Evolutionary conservation across 1,140 invertebrate genomes (phyloP).

Genomic region (Solenopsis invicta): DNA sequence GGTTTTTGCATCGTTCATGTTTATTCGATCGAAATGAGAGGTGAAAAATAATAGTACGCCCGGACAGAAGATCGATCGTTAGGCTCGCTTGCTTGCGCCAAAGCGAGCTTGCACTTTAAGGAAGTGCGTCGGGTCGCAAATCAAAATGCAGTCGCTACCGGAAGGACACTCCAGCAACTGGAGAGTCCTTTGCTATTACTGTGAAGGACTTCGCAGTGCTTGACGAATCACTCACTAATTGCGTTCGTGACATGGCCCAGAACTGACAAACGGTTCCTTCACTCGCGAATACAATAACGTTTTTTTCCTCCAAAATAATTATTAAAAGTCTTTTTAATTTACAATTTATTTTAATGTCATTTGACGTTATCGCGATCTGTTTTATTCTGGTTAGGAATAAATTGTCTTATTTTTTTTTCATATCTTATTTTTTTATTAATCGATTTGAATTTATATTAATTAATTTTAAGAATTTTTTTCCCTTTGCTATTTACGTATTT

Average conservation of each 20-base stretch:
- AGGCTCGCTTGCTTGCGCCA: conserved; percentile 67
- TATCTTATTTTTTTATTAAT: too few relatives aligned
- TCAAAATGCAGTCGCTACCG: conserved; percentile 85
- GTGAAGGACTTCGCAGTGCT: conserved; percentile 82
- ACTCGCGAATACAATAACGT: conserved; percentile 69
- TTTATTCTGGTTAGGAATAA: too few relatives aligned
- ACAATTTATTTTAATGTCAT: too few relatives aligned
- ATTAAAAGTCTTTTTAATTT: too few relatives aligned
- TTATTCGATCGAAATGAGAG: conserved; percentile 20
- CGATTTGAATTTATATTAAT: too few relatives aligned
- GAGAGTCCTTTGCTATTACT: conserved; percentile 84
- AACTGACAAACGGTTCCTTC: conserved; percentile 84
- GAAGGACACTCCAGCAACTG: conserved; percentile 81
- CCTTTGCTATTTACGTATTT: too few relatives aligned
- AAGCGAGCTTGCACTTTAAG: conserved; percentile 82
- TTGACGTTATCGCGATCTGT: too few relatives aligned
- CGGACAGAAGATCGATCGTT: conserved; percentile 49
- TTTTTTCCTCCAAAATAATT: conserved; percentile 28
- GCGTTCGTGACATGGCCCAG: conserved; percentile 85
- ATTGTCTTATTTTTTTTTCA: too few relatives aligned
- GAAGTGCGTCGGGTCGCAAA: conserved; percentile 83
- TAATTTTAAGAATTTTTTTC: too few relatives aligned
- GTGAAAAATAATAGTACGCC: conserved; percentile 27
- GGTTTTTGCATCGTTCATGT: conserved; percentile 16
- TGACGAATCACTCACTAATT: conserved; percentile 87